Percentiles rank a stretch among this genome's conserved stretches.
phyloP scores from a whole-genome alignment of 2,797 vertebrate species.

The Pipistrellus nathusii region DNA sequence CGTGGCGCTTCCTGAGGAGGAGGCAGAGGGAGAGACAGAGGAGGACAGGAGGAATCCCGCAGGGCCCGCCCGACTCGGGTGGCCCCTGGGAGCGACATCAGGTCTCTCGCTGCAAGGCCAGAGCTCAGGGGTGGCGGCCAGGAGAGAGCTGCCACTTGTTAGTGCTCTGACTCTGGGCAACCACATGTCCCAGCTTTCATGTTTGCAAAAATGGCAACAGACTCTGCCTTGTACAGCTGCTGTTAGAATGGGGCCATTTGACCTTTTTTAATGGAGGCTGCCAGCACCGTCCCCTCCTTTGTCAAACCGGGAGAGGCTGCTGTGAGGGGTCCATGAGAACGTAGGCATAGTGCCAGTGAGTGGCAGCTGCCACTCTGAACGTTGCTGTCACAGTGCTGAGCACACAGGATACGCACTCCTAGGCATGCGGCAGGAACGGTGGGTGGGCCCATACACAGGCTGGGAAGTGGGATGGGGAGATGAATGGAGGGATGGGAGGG shows the following conservation, averaged over 20 bases:
- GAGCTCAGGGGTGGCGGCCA: not conserved
- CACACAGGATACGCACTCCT: not conserved
- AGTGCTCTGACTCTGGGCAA: not conserved
- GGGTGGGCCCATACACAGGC: not conserved
- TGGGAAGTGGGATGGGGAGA: not conserved
- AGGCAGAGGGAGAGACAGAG: not conserved
- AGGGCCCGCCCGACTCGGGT: not conserved
- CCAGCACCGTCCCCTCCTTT: not conserved
- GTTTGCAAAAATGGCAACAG: not conserved
- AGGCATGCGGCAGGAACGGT: accelerated
- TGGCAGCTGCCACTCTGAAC: accelerated
- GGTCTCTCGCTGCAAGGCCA: accelerated
- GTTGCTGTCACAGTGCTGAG: not conserved
- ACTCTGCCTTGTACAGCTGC: not conserved
- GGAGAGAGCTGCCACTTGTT: not conserved
- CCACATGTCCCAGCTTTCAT: too few species aligned
- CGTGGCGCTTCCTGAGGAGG: accelerated
- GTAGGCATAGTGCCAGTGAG: not conserved
- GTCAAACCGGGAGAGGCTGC: not conserved
- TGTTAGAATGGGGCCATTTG: not conserved
- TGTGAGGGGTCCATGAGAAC: not conserved
- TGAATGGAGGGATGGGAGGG: not conserved
- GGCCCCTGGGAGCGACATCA: accelerated
- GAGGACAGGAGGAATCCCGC: not conserved
- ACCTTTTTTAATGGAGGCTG: not conserved